Conservation (phyloP, 2,113 vertebrate species). For the Mus pahari region DNA sequence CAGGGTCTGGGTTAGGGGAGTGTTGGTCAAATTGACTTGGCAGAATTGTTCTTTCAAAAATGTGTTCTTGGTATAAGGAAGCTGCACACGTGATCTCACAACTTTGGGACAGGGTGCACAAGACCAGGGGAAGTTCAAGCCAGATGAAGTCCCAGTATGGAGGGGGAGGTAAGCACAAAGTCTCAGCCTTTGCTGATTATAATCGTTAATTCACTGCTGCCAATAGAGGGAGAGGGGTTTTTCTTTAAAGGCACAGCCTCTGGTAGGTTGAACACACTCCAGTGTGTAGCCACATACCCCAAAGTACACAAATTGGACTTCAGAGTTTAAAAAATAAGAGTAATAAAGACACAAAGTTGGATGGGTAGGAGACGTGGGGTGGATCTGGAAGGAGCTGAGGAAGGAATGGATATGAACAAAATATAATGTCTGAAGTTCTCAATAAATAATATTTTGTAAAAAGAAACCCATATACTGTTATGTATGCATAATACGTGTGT, state of each 20-base stretch:
- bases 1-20: not conserved
- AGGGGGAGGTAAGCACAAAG: not conserved
- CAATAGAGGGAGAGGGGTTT: too few species aligned
- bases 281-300: not conserved
- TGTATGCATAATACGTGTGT: not conserved
- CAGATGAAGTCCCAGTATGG: not conserved
- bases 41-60: constrained; percentile 3
- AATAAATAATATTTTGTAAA: not conserved
- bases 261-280: not conserved
- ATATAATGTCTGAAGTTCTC: not conserved
- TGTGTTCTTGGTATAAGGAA: too few species aligned
- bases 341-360: not conserved
- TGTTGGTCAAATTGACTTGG: not conserved
- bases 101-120: not conserved
- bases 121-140: not conserved
- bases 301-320: not conserved
- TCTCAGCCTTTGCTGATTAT: not conserved
- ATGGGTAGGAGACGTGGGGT: not conserved
- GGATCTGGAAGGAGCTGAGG: not conserved
- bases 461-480: not conserved
- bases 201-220: not conserved
- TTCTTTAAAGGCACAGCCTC: not conserved
- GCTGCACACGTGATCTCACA: not conserved
- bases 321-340: not conserved
- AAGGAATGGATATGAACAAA: not conserved